Evolutionary conservation across 1,140 invertebrate genomes (phyloP), one percentile per base, ranked within the genome.

Genomic region (Leptopilina boulardi): DNA sequence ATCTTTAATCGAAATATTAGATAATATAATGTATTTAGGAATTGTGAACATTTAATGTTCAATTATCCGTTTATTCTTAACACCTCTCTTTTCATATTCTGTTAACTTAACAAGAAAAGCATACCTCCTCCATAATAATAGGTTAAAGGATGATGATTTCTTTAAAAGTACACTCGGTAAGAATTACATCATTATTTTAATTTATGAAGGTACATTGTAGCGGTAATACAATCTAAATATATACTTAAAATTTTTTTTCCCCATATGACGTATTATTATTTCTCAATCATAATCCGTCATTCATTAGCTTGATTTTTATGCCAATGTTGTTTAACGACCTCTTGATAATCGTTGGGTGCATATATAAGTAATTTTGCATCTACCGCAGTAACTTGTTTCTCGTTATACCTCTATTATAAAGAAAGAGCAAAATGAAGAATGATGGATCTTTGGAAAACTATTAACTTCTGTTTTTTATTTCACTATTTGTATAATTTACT

Each of bases 241-340:
- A 30, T 59, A 13, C 23, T 15, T 8, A 23, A 38, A 38, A 38
- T 0, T 3, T 30, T 30, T n/a, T 30, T 66, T 34, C 51, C 10
- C 2, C 26, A 30, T 13, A 9, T 23, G 11, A 26, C 9, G 10
- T 66, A 30, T 66, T 13, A 66, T 66, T 30, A 66, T 66, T 66
- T 30, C 59, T 66, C 59, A 66, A 66, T 66, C 59, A 66, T 66
- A 66, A 34, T 66, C 59, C 59, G 26, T 66, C 11, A 30, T n/a
- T 66, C 26, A 66, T 66, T 66, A 30, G 10, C 11, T 66, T 66
- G 11, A 66, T 66, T 66, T 66, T 66, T 66, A n/a, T 66, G 59
- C 21, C 59, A 66, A 66, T 66, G 26, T 66, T 30, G 21, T 8
- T 66, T 66, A 66, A 66, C 59, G 59, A 66, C 11, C 59, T 15